Conservation (phyloP, 2,797 vertebrate genomes). For the Lepus oiostolus region DNA sequence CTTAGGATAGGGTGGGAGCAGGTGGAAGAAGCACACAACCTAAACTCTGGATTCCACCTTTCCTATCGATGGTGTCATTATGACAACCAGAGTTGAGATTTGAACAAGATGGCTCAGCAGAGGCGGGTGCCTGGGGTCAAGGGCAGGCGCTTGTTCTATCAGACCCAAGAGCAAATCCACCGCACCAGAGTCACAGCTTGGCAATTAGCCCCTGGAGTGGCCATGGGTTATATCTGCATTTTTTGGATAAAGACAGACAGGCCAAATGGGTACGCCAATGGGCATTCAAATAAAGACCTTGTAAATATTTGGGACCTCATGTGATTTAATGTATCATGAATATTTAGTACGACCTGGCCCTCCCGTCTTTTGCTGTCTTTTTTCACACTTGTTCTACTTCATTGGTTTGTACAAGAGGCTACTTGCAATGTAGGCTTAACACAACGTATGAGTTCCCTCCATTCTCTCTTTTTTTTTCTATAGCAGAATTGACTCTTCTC, state of each 20-base stretch:
- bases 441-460: not conserved
- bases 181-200: not conserved
- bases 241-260: not conserved
- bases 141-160: not conserved
- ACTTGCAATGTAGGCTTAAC: not conserved
- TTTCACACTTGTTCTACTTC: not conserved
- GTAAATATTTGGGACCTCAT: not conserved
- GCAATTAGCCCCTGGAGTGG: not conserved
- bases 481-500: not conserved
- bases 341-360: not conserved
- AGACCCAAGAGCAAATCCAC: not conserved
- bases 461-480: conserved; percentile 5
- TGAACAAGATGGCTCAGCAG: not conserved
- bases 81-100: not conserved
- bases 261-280: not conserved
- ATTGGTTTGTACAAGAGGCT: not conserved
- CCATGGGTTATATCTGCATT: not conserved
- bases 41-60: not conserved
- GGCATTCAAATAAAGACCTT: not conserved
- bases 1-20: not conserved
- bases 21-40: not conserved
- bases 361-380: not conserved
- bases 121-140: not conserved
- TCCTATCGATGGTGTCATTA: not conserved
- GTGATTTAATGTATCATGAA: not conserved